phyloP scores from a whole-genome alignment of 2,888 invertebrate species.

The Drosophila diplacantha region DNA sequence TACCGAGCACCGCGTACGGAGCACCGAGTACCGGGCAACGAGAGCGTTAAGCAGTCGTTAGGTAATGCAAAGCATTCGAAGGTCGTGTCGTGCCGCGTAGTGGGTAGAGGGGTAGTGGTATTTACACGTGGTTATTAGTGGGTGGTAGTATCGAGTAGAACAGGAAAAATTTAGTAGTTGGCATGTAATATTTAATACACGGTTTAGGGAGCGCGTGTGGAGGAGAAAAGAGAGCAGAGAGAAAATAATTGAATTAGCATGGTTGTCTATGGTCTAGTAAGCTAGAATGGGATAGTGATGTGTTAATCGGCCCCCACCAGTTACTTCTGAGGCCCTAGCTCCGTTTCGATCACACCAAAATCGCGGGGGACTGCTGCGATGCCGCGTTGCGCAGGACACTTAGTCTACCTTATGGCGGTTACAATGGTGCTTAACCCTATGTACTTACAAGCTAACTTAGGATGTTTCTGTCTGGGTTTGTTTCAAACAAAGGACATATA shows the following conservation, averaged over 20 bases:
- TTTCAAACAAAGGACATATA: conserved; percentile 72
- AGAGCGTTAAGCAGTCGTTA: conserved; percentile 36
- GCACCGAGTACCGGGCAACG: conserved; percentile 11
- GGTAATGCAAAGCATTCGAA: conserved; percentile 60
- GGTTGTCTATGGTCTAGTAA: conserved; percentile 54
- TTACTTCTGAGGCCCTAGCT: conserved; percentile 15
- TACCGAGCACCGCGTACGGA: conserved; percentile 33
- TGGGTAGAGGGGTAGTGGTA: conserved; percentile 27
- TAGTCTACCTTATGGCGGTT: conserved; percentile 20
- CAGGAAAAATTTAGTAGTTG: conserved; percentile 45
- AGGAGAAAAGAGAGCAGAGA: conserved; percentile 75
- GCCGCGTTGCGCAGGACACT: conserved; percentile 4
- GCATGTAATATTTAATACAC: conserved; percentile 44
- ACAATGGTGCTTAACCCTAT: conserved; percentile 7
- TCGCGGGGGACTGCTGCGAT: conserved; percentile 7
- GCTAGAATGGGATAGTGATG: conserved; percentile 28
- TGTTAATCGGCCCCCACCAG: conserved; percentile 22
- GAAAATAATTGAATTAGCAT: conserved; percentile 74
- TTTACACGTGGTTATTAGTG: conserved; percentile 44
- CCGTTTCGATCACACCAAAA: conserved; percentile 34
- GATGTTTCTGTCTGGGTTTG: conserved; percentile 43
- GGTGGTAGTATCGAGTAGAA: conserved; percentile 54
- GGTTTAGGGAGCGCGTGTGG: conserved; percentile 69
- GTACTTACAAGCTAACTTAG: conserved; percentile 32
- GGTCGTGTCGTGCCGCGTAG: conserved; percentile 47